Percentiles rank a stretch among this genome's conserved stretches.
Conservation (phyloP, 2,797 vertebrate genomes). For the Eleutherodactylus coqui region DNA sequence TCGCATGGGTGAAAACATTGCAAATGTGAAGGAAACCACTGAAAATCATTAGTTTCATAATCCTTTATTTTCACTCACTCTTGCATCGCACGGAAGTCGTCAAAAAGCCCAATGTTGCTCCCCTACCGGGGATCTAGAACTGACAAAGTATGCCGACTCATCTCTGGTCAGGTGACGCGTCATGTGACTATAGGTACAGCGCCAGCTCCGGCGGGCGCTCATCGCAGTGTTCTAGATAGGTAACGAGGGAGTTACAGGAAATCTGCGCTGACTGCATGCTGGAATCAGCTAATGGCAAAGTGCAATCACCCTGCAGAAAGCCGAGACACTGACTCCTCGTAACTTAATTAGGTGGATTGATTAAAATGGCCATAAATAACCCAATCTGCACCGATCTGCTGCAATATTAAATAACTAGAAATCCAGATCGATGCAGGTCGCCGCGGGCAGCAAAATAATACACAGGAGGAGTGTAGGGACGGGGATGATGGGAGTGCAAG, state of each 20-base stretch:
- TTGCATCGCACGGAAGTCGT: too few relatives aligned
- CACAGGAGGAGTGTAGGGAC: not conserved
- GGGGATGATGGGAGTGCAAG: not conserved
- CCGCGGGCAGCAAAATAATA: not conserved
- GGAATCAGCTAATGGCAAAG: not conserved
- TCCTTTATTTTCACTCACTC: too few relatives aligned
- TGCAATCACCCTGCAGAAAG: not conserved
- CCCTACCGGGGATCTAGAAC: not conserved
- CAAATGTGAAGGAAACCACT: too few relatives aligned
- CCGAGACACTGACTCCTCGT: not conserved
- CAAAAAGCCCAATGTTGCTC: not conserved
- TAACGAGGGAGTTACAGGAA: not conserved
- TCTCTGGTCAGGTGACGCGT: not conserved
- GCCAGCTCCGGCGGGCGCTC: not conserved
- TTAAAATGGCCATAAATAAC: conserved; percentile 17
- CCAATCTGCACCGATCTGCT: not conserved
- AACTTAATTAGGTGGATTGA: not conserved
- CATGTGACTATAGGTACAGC: not conserved
- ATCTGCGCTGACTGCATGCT: not conserved
- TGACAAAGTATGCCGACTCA: not conserved
- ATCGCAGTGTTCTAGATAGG: not conserved
- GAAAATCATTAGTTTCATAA: too few relatives aligned
- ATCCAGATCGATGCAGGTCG: not conserved
- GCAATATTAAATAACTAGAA: not conserved
- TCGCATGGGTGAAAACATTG: too few relatives aligned